Evolutionary conservation across 2,797 vertebrate species (phyloP).

Genomic region (Pangasius sanitwongsei): DNA sequence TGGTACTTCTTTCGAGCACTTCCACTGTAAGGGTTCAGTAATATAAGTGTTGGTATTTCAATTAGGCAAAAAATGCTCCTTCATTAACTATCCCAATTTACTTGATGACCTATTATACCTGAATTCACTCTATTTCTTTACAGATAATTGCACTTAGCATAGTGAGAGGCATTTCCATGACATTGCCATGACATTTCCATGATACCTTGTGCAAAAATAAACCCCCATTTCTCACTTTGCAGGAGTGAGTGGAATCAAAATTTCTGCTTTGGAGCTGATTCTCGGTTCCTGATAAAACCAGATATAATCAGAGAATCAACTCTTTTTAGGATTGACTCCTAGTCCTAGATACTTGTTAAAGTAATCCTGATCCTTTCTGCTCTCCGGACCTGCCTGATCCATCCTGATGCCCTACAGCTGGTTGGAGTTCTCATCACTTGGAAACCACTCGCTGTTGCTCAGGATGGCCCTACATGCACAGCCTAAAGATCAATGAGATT

Average conservation of each 20-base stretch:
- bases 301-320: background rate
- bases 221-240: background rate
- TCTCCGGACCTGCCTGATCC: too few relatives aligned
- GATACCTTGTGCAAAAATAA: background rate
- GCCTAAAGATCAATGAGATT: too few relatives aligned
- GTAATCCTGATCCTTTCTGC: too few relatives aligned
- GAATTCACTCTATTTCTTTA: background rate
- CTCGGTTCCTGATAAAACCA: background rate
- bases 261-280: background rate
- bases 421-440: too few relatives aligned
- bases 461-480: too few relatives aligned
- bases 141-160: background rate
- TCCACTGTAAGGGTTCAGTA: background rate
- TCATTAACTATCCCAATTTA: background rate
- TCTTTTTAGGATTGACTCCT: background rate
- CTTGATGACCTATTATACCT: background rate
- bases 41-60: background rate
- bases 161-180: background rate
- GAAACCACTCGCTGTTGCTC: too few relatives aligned
- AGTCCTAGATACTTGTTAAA: background rate
- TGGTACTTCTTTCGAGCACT: background rate
- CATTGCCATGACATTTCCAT: background rate
- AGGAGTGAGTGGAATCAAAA: background rate
- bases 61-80: background rate
- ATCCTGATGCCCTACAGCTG: too few relatives aligned